Evolutionary conservation across 2,113 vertebrate species (phyloP).

Genomic region (Neolamprologus kungweensis): DNA sequence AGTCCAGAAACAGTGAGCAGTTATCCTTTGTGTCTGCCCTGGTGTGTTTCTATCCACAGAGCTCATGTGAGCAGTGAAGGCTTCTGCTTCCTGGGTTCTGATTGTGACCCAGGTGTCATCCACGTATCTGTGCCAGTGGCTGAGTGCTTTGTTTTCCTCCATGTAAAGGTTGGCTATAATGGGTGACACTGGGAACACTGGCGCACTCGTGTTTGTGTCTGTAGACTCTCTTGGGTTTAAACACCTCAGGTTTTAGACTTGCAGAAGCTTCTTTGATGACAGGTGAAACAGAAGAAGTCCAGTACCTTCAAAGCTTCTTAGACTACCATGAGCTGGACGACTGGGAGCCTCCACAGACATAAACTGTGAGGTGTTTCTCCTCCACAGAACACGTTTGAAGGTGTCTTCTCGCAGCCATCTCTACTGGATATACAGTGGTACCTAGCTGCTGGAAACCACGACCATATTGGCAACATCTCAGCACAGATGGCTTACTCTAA

Average conservation of each 20-base stretch:
- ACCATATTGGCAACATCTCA: constrained; percentile 61
- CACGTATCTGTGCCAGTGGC: background rate
- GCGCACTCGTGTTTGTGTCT: background rate
- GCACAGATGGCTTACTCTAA: constrained; percentile 66
- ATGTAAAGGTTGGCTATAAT: background rate
- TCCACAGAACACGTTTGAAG: constrained; percentile 56
- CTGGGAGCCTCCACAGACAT: fast-evolving
- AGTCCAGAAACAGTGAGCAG: background rate
- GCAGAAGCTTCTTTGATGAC: fast-evolving
- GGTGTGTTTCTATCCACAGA: background rate
- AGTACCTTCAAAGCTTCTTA: background rate
- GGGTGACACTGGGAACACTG: background rate
- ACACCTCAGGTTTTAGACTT: background rate
- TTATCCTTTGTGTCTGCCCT: background rate
- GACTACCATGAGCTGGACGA: background rate
- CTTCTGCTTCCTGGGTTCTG: background rate
- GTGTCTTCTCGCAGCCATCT: constrained; percentile 48
- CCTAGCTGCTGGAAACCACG: constrained; percentile 64
- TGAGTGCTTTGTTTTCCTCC: background rate
- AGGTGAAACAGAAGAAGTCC: background rate
- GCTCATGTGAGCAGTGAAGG: background rate
- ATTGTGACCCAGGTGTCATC: background rate
- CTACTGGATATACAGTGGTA: constrained; percentile 56
- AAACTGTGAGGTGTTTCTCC: background rate
- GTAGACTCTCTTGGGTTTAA: background rate